Evolutionary conservation across 2,888 invertebrate species (phyloP).

Genomic region (Timema cristinae): DNA sequence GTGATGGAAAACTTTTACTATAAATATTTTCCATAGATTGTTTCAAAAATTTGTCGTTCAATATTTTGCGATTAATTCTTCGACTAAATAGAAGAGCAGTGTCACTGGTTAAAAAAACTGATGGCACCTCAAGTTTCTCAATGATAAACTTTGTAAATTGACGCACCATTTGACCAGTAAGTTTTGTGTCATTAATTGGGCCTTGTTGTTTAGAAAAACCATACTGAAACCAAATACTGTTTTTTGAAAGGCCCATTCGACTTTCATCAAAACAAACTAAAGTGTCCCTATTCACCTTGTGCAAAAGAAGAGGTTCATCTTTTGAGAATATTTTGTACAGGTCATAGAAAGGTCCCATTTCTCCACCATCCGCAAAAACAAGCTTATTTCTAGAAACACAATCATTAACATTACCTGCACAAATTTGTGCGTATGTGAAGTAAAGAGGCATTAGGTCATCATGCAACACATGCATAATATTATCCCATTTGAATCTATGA

Average conservation of each 20-base stretch:
- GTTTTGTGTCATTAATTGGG: slow-evolving; percentile 37
- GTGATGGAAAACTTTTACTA: slow-evolving; percentile 14
- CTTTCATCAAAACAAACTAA: slow-evolving; percentile 43
- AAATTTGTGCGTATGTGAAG: slow-evolving; percentile 40
- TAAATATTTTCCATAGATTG: slow-evolving; percentile 32
- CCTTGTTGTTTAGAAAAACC: slow-evolving; percentile 47
- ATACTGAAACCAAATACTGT: slow-evolving; percentile 49
- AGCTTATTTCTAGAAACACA: slow-evolving; percentile 36
- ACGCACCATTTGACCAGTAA: slow-evolving; percentile 33
- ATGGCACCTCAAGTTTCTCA: slow-evolving; percentile 28
- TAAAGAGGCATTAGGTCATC: slow-evolving; percentile 49
- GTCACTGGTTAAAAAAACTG: neutral
- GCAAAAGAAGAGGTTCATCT: slow-evolving; percentile 34
- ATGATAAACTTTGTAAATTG: slow-evolving; percentile 36
- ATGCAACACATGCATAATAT: slow-evolving; percentile 52
- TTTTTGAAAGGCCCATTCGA: slow-evolving; percentile 42
- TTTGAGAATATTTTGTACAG: slow-evolving; percentile 43
- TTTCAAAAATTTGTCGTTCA: slow-evolving; percentile 46
- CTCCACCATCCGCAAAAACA: slow-evolving; percentile 40
- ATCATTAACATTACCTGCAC: slow-evolving; percentile 31
- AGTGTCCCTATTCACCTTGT: slow-evolving; percentile 31
- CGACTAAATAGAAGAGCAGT: slow-evolving; percentile 36
- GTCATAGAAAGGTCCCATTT: slow-evolving; percentile 37
- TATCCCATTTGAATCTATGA: slow-evolving; percentile 48
- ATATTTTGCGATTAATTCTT: slow-evolving; percentile 44